phyloP scores from a whole-genome alignment of 2,797 vertebrate genomes.

The Bradypodion ventrale region DNA sequence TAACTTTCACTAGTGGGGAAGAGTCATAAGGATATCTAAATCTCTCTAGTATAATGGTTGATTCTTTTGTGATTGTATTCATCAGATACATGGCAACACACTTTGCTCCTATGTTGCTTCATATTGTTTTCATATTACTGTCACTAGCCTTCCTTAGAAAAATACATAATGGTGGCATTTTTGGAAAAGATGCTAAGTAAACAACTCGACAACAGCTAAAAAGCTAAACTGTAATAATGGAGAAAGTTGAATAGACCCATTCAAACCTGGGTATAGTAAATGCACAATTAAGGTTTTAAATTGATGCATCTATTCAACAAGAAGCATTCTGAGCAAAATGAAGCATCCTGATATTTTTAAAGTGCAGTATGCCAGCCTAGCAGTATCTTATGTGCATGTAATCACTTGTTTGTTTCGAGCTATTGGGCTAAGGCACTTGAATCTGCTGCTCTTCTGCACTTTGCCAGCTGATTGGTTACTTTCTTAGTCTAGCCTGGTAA shows the following conservation, averaged over 20 bases:
- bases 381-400: neutral
- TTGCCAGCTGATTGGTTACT: neutral
- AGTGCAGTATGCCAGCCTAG: neutral
- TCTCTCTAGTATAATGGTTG: slow-evolving; percentile 10
- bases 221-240: neutral
- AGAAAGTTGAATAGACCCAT: neutral
- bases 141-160: neutral
- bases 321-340: neutral
- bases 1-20: neutral
- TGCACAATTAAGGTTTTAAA: neutral
- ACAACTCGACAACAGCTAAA: neutral
- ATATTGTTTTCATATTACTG: neutral
- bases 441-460: neutral
- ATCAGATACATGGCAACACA: neutral
- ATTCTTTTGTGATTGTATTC: neutral
- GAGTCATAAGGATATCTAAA: neutral
- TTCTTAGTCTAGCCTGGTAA: no score
- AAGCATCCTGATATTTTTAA: neutral
- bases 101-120: neutral
- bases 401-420: neutral
- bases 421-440: neutral
- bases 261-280: neutral
- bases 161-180: neutral
- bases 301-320: neutral
- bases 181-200: neutral